phyloP scores from a whole-genome alignment of 2,888 invertebrate species.

The Timema podura region DNA sequence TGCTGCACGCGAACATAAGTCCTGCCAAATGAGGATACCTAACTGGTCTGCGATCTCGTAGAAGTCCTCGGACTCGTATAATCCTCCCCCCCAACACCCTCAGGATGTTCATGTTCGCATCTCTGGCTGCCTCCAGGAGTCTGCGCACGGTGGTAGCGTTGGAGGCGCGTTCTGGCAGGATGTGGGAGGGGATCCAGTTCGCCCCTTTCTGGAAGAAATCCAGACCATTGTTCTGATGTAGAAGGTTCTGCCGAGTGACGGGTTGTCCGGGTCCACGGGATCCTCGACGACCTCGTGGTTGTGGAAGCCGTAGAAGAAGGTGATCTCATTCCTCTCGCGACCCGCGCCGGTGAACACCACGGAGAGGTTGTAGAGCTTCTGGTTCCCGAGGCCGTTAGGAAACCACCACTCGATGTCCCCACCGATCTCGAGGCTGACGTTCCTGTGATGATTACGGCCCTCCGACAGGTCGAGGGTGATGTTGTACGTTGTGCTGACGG shows the following conservation, averaged over 20 bases:
- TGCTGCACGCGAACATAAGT: conserved; percentile 95
- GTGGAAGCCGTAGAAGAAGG: conserved; percentile 76
- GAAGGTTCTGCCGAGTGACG: conserved; percentile 63
- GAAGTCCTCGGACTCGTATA: conserved; percentile 88
- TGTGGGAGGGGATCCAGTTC: conserved; percentile 87
- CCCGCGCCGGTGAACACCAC: conserved; percentile 48
- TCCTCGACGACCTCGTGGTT: conserved; percentile 79
- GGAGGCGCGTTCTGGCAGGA: conserved; percentile 71
- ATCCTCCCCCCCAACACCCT: conserved; percentile 99
- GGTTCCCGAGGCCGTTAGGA: conserved; percentile 90
- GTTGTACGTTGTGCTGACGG: background rate
- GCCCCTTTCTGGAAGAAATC: conserved; percentile 92
- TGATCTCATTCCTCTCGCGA: conserved; percentile 45
- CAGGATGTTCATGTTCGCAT: conserved; percentile 86
- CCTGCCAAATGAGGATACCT: conserved; percentile 96
- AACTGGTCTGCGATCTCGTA: conserved; percentile 82
- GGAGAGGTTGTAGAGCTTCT: conserved; percentile 66
- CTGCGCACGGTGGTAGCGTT: conserved; percentile 54
- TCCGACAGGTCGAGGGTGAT: too few species aligned
- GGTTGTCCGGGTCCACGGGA: conserved; percentile 43
- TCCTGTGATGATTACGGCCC: too few species aligned
- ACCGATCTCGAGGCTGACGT: background rate
- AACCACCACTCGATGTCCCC: conserved; percentile 71
- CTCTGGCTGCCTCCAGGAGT: conserved; percentile 64
- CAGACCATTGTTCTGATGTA: conserved; percentile 81